Percentiles rank a stretch among this genome's conserved stretches.
These are phyloP conservation scores for Enteromius viviparus DNA, from an alignment of 2,797 vertebrate genomes.

Conservation along the genomic window DNA sequence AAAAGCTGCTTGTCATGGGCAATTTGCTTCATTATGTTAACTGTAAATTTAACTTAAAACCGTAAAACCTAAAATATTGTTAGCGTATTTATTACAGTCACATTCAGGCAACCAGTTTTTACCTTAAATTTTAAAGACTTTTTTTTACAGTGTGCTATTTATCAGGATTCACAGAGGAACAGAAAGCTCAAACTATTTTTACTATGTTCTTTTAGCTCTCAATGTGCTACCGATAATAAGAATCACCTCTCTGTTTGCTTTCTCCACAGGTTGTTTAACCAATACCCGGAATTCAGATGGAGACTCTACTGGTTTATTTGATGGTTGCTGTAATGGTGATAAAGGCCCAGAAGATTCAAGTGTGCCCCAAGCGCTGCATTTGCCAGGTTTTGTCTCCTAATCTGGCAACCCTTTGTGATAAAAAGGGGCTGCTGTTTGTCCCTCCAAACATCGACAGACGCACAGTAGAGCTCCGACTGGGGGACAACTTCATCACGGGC, in stretches of 20 bases:
- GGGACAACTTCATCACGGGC: constrained; percentile 96
- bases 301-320: constrained; percentile 94
- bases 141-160: no score
- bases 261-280: constrained; percentile 81
- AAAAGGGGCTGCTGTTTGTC: constrained; percentile 97
- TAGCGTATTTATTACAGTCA: no score
- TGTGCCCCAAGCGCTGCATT: constrained; percentile 97
- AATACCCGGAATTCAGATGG: constrained; percentile 76
- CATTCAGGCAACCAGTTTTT: no score
- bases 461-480: constrained; percentile 95
- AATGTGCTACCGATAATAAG: background rate
- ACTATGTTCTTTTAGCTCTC: background rate
- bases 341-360: constrained; percentile 90
- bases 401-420: constrained; percentile 96
- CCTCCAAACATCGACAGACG: constrained; percentile 96
- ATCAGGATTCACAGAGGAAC: background rate
- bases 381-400: constrained; percentile 98
- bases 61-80: no score
- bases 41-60: no score
- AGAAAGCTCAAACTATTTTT: no score
- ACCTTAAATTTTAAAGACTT: no score
- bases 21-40: no score
- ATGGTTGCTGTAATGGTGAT: constrained; percentile 87
- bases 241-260: constrained; percentile 45
- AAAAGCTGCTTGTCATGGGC: no score